These are phyloP conservation scores for Drosophila neocordata DNA, from an alignment of 1,140 invertebrate species.

Conservation along the genomic window DNA sequence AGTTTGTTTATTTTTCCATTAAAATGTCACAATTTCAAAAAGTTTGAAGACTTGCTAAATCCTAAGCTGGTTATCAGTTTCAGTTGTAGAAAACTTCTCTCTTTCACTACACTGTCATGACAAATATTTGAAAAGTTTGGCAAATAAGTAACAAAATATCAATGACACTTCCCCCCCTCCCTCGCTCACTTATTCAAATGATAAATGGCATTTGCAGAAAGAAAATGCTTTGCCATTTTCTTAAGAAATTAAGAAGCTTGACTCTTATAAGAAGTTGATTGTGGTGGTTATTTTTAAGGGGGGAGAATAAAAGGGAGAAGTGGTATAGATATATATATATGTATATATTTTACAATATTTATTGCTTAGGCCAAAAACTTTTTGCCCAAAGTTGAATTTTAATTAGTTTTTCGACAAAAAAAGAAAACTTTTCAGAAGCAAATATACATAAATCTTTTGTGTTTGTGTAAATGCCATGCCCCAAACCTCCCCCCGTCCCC, in stretches of 20 bases:
- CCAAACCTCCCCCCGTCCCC: background rate
- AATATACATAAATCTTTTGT: conserved; percentile 1
- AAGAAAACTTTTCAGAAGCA: background rate
- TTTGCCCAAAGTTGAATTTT: conserved; percentile 79
- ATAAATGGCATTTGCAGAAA: conserved; percentile 67
- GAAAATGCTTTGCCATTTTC: conserved; percentile 52
- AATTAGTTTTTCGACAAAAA: conserved; percentile 67
- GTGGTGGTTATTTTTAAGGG: too few relatives aligned
- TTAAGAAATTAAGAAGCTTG: conserved; percentile 43
- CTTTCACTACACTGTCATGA: background rate
- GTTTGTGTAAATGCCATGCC: conserved; percentile 15
- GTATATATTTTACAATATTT: conserved; percentile 78
- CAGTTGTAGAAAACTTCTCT: background rate
- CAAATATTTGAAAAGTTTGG: conserved; percentile 25
- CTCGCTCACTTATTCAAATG: conserved; percentile 61
- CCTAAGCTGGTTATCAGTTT: conserved; percentile 10
- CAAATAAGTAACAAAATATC: conserved; percentile 57
- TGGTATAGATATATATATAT: too few relatives aligned
- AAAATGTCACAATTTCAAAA: conserved; percentile 3
- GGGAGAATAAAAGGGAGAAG: too few relatives aligned
- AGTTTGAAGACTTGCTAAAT: background rate
- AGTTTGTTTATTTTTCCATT: background rate
- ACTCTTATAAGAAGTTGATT: background rate
- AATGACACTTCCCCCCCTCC: background rate
- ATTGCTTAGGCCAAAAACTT: conserved; percentile 77